phyloP scores from a whole-genome alignment of 2,888 invertebrate species.

The Germaria angustata region DNA sequence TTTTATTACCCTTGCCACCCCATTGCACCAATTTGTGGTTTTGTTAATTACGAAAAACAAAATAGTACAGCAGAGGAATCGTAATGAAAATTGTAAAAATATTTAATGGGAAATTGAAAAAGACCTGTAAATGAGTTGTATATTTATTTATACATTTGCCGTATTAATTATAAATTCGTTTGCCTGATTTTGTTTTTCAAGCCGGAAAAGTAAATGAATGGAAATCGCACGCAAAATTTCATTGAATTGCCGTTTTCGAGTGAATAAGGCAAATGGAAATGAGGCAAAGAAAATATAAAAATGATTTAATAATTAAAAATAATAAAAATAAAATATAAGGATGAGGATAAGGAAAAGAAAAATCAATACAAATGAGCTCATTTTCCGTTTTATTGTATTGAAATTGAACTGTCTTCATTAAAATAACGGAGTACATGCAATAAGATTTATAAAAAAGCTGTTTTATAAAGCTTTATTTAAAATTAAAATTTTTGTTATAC shows the following conservation, averaged over 20 bases:
- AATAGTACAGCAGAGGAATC: not conserved
- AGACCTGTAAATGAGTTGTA: slow-evolving; percentile 34
- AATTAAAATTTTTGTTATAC: no score
- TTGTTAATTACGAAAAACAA: slow-evolving; percentile 45
- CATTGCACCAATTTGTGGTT: slow-evolving; percentile 40
- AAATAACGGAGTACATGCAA: no score
- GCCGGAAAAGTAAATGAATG: not conserved
- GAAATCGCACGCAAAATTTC: slow-evolving; percentile 21
- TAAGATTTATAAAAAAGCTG: no score
- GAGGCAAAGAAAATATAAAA: not conserved
- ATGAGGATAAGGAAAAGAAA: no score
- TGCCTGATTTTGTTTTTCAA: not conserved
- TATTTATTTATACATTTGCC: not conserved
- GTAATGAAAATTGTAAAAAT: slow-evolving; percentile 22
- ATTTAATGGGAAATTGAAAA: slow-evolving; percentile 16
- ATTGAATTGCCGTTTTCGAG: slow-evolving; percentile 18
- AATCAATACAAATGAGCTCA: no score
- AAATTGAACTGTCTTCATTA: no score
- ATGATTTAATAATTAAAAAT: not conserved
- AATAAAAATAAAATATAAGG: not conserved
- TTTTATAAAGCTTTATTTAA: no score
- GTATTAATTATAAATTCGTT: slow-evolving; percentile 31
- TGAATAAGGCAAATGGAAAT: not conserved
- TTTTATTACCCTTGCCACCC: not conserved
- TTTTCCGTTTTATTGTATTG: no score